phyloP scores from a whole-genome alignment of 2,888 invertebrate species.

The Venusia cambrica region DNA sequence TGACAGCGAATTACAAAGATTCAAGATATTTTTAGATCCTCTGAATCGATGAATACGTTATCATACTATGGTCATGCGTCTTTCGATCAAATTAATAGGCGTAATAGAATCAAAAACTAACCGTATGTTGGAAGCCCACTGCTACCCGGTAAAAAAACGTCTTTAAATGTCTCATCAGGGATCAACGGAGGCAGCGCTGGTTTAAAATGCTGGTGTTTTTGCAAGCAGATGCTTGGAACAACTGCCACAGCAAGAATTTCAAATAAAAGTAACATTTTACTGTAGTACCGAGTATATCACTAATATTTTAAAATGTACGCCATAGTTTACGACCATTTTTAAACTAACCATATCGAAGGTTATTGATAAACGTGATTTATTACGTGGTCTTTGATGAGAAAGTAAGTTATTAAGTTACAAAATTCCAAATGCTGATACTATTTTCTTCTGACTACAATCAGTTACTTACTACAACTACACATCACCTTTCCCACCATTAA shows the following conservation, averaged over 20 bases:
- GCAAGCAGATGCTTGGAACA: neutral
- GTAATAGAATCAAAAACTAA: slow-evolving; percentile 32
- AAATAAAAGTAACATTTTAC: slow-evolving; percentile 8
- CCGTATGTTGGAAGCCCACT: slow-evolving; percentile 38
- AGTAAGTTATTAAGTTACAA: too few species aligned
- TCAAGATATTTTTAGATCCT: too few species aligned
- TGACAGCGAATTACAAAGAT: too few species aligned
- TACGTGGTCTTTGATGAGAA: slow-evolving; percentile 16
- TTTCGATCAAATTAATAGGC: too few species aligned
- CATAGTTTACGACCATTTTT: slow-evolving; percentile 14
- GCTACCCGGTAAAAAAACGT: slow-evolving; percentile 40
- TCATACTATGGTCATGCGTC: too few species aligned
- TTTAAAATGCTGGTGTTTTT: neutral
- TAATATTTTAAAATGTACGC: slow-evolving; percentile 6
- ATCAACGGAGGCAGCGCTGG: slow-evolving; percentile 9
- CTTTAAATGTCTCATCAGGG: slow-evolving; percentile 35
- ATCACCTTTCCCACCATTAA: too few species aligned
- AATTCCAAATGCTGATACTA: too few species aligned
- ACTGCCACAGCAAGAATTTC: neutral
- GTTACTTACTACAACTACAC: too few species aligned
- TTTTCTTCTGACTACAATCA: too few species aligned
- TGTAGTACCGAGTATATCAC: neutral
- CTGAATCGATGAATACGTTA: too few species aligned
- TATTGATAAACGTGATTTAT: slow-evolving; percentile 23
- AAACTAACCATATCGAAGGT: slow-evolving; percentile 19